Evolutionary conservation across 2,113 vertebrate species (phyloP).

Genomic region (Rafetus swinhoei): DNA sequence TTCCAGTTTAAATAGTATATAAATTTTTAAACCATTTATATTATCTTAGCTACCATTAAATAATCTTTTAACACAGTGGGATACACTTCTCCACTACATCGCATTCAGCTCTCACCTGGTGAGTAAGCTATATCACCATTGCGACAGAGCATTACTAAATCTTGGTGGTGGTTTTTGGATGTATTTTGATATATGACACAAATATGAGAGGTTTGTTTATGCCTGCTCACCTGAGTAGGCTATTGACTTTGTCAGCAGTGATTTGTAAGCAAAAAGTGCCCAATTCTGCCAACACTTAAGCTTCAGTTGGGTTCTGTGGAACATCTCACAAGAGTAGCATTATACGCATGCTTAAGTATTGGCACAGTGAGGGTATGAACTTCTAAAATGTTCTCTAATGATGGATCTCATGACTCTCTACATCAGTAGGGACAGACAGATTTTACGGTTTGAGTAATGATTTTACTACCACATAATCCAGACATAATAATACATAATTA

Average conservation of each 20-base stretch:
- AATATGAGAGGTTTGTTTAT: not conserved
- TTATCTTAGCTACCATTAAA: not conserved
- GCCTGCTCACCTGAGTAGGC: not conserved
- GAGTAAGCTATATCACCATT: not conserved
- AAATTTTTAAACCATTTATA: not conserved
- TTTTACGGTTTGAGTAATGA: not conserved
- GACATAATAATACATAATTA: not conserved
- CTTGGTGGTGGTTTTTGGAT: not conserved
- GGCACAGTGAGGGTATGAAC: not conserved
- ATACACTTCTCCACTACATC: not conserved
- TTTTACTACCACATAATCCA: not conserved
- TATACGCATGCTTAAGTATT: not conserved
- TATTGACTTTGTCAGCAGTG: not conserved
- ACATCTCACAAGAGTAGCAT: not conserved
- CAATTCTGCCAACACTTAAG: conserved; percentile 6
- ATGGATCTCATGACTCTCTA: not conserved
- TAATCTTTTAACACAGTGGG: not conserved
- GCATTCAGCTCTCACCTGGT: not conserved
- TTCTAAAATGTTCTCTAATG: conserved; percentile 16
- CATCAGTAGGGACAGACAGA: not conserved
- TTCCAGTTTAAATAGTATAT: not conserved
- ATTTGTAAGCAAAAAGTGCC: not conserved
- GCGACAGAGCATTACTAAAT: not conserved
- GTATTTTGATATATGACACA: not conserved
- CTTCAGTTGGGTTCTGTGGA: conserved; percentile 31